These are phyloP conservation scores for Mastacembelus armatus DNA, from an alignment of 2,797 vertebrate genomes.

Conservation along the genomic window DNA sequence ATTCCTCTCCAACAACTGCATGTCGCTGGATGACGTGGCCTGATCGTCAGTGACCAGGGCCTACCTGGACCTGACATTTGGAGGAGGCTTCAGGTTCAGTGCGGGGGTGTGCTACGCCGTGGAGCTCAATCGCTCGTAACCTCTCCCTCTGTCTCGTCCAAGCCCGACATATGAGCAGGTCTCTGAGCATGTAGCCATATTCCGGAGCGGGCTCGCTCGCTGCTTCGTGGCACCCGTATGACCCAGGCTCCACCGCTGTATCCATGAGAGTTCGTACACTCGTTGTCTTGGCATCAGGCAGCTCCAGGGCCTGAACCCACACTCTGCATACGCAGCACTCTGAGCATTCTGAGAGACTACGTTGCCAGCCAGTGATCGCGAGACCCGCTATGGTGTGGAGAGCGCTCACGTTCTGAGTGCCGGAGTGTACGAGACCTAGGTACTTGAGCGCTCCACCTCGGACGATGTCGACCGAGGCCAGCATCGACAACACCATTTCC, in stretches of 20 bases:
- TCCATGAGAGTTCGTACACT: not conserved
- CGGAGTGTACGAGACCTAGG: too few species aligned
- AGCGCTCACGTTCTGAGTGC: too few species aligned
- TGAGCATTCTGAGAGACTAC: too few species aligned
- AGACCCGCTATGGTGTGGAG: too few species aligned
- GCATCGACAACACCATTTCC: not conserved
- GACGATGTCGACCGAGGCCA: too few species aligned
- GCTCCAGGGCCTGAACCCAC: too few species aligned
- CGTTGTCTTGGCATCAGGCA: not conserved
- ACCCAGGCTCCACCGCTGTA: not conserved
- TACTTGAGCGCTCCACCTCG: too few species aligned
- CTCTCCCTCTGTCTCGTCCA: not conserved
- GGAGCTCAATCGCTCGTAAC: not conserved
- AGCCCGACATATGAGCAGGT: not conserved
- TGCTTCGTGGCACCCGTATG: too few species aligned
- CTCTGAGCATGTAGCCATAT: not conserved
- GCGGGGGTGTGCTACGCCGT: constrained; percentile 12
- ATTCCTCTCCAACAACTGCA: constrained; percentile 12
- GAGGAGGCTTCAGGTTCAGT: constrained; percentile 16
- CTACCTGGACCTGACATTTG: constrained; percentile 17
- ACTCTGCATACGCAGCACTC: too few species aligned
- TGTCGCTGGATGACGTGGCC: not conserved
- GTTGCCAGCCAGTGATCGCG: too few species aligned
- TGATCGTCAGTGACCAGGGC: not conserved
- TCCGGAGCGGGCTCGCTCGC: not conserved